Percentiles rank a stretch among this genome's conserved stretches.
Evolutionary conservation across 2,797 vertebrate species (phyloP).

Genomic region (Poeciliopsis infans): DNA sequence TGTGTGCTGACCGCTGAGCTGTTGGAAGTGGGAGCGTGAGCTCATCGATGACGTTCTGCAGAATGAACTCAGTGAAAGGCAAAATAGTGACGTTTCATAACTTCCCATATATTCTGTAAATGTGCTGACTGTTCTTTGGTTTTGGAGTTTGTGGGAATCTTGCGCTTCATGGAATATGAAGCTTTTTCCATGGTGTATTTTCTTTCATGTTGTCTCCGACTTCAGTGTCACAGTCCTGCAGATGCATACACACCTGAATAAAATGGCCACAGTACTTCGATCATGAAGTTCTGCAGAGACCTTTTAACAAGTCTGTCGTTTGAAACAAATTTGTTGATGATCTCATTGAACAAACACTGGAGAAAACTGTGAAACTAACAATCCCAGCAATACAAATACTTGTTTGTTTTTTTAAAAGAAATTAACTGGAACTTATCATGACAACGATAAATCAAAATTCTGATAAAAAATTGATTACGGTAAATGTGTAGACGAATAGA

Average conservation of each 20-base stretch:
- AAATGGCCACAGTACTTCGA: neutral
- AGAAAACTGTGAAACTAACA: too few species aligned
- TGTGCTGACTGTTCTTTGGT: neutral
- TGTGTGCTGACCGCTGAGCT: constrained; percentile 1
- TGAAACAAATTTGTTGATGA: too few species aligned
- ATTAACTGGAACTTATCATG: too few species aligned
- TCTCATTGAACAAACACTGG: too few species aligned
- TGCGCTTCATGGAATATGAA: neutral
- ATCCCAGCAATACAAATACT: too few species aligned
- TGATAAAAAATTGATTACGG: too few species aligned
- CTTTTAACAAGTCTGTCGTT: neutral
- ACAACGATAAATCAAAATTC: too few species aligned
- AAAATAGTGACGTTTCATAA: constrained; percentile 45
- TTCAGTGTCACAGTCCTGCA: neutral
- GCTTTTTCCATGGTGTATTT: neutral
- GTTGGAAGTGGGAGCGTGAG: constrained; percentile 47
- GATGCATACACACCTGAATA: neutral
- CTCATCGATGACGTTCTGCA: constrained; percentile 58
- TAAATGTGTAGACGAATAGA: too few species aligned
- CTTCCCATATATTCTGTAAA: constrained; percentile 35
- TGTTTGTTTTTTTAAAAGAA: too few species aligned
- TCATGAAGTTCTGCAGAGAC: neutral
- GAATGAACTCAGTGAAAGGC: constrained; percentile 39
- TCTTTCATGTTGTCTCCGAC: neutral
- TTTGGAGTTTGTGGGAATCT: neutral